Evolutionary conservation across 2,797 vertebrate species (phyloP).

Genomic region (Sebastes oblongus): DNA sequence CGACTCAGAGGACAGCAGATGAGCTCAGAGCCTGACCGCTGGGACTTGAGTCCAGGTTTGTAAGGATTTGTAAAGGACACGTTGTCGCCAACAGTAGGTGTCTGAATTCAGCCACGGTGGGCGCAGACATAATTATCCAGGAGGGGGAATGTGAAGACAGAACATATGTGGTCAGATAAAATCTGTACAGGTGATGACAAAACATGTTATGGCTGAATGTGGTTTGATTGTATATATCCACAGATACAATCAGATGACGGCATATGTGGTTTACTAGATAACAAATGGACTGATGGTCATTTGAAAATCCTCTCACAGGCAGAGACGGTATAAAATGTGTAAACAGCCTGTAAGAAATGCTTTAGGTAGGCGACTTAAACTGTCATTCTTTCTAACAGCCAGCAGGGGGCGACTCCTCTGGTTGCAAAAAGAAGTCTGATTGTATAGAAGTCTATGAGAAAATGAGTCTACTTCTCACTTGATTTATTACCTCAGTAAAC

Average conservation of each 20-base stretch:
- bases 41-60: background rate
- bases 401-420: too few species aligned
- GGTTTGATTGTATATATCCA: background rate
- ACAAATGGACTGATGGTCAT: background rate
- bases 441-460: too few species aligned
- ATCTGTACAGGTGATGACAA: background rate
- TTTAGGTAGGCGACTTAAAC: background rate
- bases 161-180: background rate
- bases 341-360: background rate
- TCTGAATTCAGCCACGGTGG: background rate
- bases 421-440: too few species aligned
- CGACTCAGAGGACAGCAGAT: conserved; percentile 5
- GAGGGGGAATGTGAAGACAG: background rate
- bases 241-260: background rate
- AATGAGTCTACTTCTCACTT: too few species aligned
- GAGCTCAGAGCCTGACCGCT: conserved; percentile 19
- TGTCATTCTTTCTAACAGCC: too few species aligned
- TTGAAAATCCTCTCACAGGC: background rate
- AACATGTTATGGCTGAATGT: background rate
- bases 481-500: too few species aligned
- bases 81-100: background rate
- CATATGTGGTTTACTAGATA: background rate
- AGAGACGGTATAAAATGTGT: background rate
- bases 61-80: conserved; percentile 17
- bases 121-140: background rate